These are phyloP conservation scores for Lytechinus pictus DNA, from an alignment of 35 echinoderm and acorn worm genomes.

Conservation along the genomic window DNA sequence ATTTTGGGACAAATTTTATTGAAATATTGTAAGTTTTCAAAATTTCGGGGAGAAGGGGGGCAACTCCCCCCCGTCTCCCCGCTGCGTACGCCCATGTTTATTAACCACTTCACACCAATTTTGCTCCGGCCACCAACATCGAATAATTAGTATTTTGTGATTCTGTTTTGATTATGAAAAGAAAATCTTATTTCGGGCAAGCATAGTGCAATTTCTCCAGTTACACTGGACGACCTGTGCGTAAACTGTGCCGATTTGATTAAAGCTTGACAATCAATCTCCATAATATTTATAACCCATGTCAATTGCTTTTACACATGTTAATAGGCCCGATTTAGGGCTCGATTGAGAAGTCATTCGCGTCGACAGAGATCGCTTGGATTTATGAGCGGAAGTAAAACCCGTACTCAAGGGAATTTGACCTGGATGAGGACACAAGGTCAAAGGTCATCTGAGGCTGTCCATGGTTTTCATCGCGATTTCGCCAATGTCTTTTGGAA, in stretches of 20 bases:
- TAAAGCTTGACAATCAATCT: not conserved
- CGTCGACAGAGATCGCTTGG: not conserved
- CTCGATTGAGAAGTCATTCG: conserved; percentile 29
- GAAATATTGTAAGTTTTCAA: too few relatives aligned
- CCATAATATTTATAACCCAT: conserved; percentile 31
- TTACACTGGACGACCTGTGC: not conserved
- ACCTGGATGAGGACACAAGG: conserved; percentile 24
- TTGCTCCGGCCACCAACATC: not conserved
- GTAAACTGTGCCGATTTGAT: not conserved
- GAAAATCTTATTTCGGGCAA: not conserved
- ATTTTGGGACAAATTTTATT: too few relatives aligned
- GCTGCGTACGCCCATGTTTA: too few relatives aligned
- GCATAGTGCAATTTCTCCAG: not conserved
- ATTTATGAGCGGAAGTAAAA: conserved; percentile 45
- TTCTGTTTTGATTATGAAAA: not conserved
- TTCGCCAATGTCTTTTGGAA: not conserved
- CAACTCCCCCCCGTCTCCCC: too few relatives aligned
- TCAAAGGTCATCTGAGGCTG: not conserved
- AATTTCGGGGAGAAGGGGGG: too few relatives aligned
- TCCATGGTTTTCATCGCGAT: not conserved
- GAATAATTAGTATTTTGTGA: not conserved
- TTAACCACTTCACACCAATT: not conserved
- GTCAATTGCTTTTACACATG: conserved; percentile 37
- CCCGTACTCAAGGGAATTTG: conserved; percentile 14
- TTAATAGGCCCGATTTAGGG: conserved; percentile 22